These are phyloP conservation scores for Rhamnusium bicolor DNA, from an alignment of 2,888 invertebrate species.

Conservation along the genomic window DNA sequence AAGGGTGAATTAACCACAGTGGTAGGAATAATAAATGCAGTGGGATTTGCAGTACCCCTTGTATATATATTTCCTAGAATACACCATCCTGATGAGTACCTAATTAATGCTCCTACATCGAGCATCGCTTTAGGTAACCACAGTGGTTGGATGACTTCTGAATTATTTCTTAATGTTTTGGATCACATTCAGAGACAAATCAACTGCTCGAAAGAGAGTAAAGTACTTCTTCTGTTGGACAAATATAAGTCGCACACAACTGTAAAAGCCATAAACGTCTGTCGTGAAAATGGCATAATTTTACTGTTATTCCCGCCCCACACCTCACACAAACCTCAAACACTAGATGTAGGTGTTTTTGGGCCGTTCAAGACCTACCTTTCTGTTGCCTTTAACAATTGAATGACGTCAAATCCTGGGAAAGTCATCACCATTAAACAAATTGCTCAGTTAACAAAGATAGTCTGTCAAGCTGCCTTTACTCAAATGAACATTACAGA, in stretches of 20 bases:
- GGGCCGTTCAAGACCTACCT: conserved; percentile 55
- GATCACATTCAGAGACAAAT: not conserved
- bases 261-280: conserved; percentile 58
- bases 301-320: conserved; percentile 62
- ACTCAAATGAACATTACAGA: conserved; percentile 45
- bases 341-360: not conserved
- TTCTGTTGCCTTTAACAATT: conserved; percentile 49
- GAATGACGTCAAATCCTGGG: conserved; percentile 56
- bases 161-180: conserved; percentile 17
- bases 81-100: not conserved
- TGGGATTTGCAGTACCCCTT: not conserved
- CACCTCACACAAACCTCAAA: not conserved
- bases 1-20: not conserved
- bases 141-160: conserved; percentile 18
- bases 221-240: conserved; percentile 43
- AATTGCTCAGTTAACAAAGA: conserved; percentile 41
- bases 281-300: conserved; percentile 62
- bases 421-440: conserved; percentile 51
- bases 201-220: conserved; percentile 5
- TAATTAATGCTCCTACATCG: not conserved
- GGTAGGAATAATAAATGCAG: not conserved
- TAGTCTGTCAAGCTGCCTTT: conserved; percentile 37
- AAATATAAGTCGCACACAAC: conserved; percentile 63
- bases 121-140: not conserved
- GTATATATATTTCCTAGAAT: not conserved